Base-by-base conservation (phyloP, 2,888 invertebrate species). In the Himalopsyche japonica region DNA sequence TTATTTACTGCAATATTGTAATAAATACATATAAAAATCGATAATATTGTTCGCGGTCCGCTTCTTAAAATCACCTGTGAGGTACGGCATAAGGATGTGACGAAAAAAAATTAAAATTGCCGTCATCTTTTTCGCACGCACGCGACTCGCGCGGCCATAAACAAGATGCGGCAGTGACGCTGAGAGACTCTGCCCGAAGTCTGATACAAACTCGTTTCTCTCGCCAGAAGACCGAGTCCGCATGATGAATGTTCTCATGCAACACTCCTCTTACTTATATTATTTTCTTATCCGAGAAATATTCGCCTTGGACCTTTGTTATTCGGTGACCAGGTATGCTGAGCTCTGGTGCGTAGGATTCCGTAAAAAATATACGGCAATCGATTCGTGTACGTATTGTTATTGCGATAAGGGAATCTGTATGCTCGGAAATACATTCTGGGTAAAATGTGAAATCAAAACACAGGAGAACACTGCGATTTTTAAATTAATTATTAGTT, bases 211-310 rank as follows among this genome's bases (percentile, higher is more conserved):
- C 86, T 83, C 86, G 86, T 86, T 86, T 84, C 81, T 85, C 82
- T 84, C 79, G 82, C 86, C 83, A 70, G 82, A 84, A 82, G 86
- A 86, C 79, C 84, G 49, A 80, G 85, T 70, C 86, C 79, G 84
- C 86, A 86, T 86, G 86, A 86, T 86, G 83, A 85, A 86, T 86
- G 86, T 85, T 82, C 85, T 86, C 85, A 84, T 85, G 86, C 84
- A 82, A 85, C 86, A 85, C 86, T 86, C 85, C 86, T 86, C 85
- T 27, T 30, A 70, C 48, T 79, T 79, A 77, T 70, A 70, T 70
- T 70, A 70, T 30, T 86, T 86, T 86, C 86, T 84, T 83, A 84
- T 86, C 86, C 81, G 79, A 70, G 84, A 81, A 86, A 83, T 84
- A 86, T 86, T 86, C 86, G 84, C 84, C 49, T 84, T 77, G 79